phyloP scores from a whole-genome alignment of 2,888 invertebrate species.

The Agrochola circellaris region DNA sequence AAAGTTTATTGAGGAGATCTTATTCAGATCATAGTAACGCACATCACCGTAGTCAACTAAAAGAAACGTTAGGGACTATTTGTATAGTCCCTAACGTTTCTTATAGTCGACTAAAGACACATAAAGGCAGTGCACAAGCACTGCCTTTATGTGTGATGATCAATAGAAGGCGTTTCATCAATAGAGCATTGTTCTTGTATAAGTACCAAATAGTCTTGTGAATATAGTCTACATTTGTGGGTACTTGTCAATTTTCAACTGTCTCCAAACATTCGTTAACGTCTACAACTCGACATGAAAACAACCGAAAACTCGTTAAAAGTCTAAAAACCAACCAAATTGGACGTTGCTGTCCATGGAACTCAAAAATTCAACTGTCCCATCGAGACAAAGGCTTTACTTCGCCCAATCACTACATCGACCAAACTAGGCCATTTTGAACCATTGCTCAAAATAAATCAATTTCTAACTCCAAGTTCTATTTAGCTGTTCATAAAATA shows the following conservation, averaged over 20 bases:
- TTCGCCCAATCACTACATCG: background rate
- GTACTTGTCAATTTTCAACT: background rate
- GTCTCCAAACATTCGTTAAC: background rate
- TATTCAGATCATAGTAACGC: too few species aligned
- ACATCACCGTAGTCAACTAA: too few species aligned
- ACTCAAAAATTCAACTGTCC: constrained; percentile 23
- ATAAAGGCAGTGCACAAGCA: too few species aligned
- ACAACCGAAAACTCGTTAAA: constrained; percentile 26
- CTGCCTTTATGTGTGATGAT: too few species aligned
- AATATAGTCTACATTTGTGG: background rate
- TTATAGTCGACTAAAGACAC: too few species aligned
- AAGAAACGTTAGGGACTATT: too few species aligned
- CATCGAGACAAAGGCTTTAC: background rate
- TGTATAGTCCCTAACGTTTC: too few species aligned
- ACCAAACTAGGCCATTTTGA: background rate
- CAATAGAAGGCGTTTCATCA: too few species aligned
- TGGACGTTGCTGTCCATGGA: constrained; percentile 8
- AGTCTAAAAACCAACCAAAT: constrained; percentile 1
- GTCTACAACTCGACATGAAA: background rate
- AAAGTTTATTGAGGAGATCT: too few species aligned
- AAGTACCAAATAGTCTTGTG: background rate
- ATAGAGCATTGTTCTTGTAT: too few species aligned
- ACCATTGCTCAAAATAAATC: background rate
- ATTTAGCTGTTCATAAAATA: constrained; percentile 30
- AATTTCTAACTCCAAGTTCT: background rate